A percentile compares a stretch with the other conserved stretches of the same genome.
phyloP scores from a whole-genome alignment of 2,113 vertebrate species.

The Cygnus atratus region DNA sequence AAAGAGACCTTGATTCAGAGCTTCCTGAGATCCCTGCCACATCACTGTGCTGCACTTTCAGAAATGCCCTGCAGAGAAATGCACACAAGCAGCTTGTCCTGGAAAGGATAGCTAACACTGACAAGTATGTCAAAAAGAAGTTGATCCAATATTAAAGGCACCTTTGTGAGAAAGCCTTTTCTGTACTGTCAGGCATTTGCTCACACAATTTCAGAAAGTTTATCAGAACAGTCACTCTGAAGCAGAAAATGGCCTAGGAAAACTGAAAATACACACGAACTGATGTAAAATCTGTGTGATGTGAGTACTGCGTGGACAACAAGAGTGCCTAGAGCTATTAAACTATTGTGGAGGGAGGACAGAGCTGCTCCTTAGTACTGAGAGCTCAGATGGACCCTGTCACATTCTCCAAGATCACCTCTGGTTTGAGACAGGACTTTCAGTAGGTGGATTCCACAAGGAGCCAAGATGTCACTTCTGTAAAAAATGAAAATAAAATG shows the following conservation, averaged over 20 bases:
- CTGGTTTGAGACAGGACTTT: not conserved
- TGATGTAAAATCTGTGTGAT: not conserved
- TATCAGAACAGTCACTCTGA: not conserved
- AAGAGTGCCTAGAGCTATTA: not conserved
- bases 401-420: not conserved
- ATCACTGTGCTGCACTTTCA: fast-evolving
- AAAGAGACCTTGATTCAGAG: not conserved
- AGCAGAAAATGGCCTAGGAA: not conserved
- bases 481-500: not conserved
- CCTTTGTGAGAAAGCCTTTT: not conserved
- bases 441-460: not conserved
- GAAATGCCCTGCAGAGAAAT: not conserved
- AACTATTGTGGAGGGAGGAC: not conserved
- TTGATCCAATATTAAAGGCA: not conserved
- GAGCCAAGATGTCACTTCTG: not conserved
- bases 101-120: not conserved
- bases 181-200: not conserved
- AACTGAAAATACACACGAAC: not conserved
- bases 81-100: not conserved
- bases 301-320: not conserved
- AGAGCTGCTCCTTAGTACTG: not conserved
- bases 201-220: not conserved
- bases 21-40: not conserved
- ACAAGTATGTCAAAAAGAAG: not conserved
- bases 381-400: not conserved